Percentiles rank a stretch among this genome's conserved stretches.
Conservation (phyloP, 2,888 invertebrate genomes). For the Tinea trinotella region DNA sequence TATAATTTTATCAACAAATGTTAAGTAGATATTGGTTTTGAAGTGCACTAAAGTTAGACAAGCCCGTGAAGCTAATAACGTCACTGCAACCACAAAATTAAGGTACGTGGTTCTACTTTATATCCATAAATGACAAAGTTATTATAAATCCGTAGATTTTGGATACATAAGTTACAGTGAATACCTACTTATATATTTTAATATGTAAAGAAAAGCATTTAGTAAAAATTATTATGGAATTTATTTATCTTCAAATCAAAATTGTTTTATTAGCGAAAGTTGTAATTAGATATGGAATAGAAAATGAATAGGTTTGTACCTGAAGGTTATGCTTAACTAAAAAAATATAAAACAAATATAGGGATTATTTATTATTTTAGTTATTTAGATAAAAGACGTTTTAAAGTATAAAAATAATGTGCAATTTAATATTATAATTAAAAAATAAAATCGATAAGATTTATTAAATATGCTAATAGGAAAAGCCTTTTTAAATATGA, state of each 20-base stretch:
- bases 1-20: background rate
- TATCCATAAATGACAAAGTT: no score
- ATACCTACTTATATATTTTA: background rate
- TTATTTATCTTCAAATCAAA: slow-evolving; percentile 13
- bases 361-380: slow-evolving; percentile 14
- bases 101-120: slow-evolving; percentile 5
- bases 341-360: background rate
- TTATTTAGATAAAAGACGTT: no score
- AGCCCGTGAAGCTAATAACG: slow-evolving; percentile 9
- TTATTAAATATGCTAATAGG: no score
- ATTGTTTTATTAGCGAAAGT: background rate
- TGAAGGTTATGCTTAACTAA: background rate
- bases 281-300: background rate
- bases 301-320: slow-evolving; percentile 6
- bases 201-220: slow-evolving; percentile 2
- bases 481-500: no score
- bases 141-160: no score
- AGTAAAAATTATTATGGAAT: background rate
- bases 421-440: no score
- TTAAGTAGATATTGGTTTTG: background rate
- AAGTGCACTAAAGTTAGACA: slow-evolving; percentile 9
- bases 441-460: no score
- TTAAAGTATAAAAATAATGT: no score
- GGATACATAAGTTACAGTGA: no score
- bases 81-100: background rate